Percentiles rank a stretch among this genome's conserved stretches.
Conservation (phyloP, 2,113 vertebrate genomes). For the Pituophis catenifer region DNA sequence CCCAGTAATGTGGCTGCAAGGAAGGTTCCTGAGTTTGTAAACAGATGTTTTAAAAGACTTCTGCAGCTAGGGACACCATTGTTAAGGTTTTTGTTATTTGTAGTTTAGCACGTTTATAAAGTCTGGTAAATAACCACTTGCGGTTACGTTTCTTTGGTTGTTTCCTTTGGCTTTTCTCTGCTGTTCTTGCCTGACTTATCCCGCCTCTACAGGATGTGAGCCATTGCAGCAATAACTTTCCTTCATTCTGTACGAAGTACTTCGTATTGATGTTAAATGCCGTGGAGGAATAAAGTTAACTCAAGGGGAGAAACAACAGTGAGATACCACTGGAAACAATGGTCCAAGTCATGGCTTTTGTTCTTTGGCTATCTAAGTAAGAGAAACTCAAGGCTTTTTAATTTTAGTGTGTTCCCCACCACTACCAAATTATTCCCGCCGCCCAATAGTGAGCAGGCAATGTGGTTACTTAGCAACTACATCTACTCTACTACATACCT, state of each 20-base stretch:
- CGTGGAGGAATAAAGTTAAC: not conserved
- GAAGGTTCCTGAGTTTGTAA: not conserved
- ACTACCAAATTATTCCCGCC: not conserved
- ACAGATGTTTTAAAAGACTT: not conserved
- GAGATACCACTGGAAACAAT: not conserved
- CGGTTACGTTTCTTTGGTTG: not conserved
- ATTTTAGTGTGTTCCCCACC: not conserved
- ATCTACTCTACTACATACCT: not conserved
- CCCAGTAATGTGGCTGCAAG: not conserved
- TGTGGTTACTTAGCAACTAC: not conserved
- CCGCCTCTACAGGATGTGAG: not conserved
- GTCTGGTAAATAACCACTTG: not conserved
- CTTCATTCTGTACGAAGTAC: not conserved
- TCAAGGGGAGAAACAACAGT: not conserved
- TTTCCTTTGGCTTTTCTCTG: not conserved
- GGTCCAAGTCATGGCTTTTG: no score
- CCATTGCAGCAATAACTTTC: not conserved
- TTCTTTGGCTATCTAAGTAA: not conserved
- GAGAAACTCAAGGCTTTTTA: not conserved
- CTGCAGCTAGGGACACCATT: not conserved
- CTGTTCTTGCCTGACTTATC: not conserved
- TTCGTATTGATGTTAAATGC: not conserved
- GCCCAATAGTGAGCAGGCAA: not conserved
- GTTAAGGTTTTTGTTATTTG: not conserved
- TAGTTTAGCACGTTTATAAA: not conserved